Evolutionary conservation across 2,888 invertebrate genomes (phyloP).

Genomic region (Corythucha ciliata): DNA sequence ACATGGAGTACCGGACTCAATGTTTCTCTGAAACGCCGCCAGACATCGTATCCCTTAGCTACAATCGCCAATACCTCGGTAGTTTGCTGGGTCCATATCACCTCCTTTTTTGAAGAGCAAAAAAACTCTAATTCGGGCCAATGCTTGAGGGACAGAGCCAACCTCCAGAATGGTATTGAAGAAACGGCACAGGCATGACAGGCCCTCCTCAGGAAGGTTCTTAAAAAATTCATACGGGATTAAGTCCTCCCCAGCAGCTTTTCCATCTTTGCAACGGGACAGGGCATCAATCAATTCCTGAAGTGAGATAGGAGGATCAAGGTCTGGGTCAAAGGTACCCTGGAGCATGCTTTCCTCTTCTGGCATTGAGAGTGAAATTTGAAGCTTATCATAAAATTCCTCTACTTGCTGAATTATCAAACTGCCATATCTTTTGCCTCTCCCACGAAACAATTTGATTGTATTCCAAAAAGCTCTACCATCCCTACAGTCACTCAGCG

Average conservation of each 20-base stretch:
- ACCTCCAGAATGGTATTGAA: constrained; percentile 1
- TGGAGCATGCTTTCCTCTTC: too few relatives aligned
- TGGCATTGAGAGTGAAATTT: neutral
- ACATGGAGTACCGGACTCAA: too few relatives aligned
- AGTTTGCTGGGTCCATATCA: neutral
- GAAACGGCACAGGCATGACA: neutral
- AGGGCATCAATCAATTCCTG: neutral
- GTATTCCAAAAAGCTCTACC: constrained; percentile 10
- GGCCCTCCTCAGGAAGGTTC: neutral
- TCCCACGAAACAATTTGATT: neutral
- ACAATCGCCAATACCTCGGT: too few relatives aligned
- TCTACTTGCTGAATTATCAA: neutral
- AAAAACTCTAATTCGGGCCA: neutral
- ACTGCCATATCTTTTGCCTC: neutral
- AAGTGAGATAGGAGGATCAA: neutral
- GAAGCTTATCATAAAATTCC: neutral
- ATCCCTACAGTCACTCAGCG: neutral
- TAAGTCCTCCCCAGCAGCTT: constrained; percentile 12
- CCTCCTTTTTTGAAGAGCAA: constrained; percentile 12
- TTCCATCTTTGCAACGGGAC: constrained; percentile 1
- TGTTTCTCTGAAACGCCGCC: too few relatives aligned
- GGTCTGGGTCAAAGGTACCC: neutral
- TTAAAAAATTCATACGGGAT: constrained; percentile 7
- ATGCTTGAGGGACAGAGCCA: neutral
- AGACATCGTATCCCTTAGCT: too few relatives aligned